Conservation (phyloP, 2,888 invertebrate genomes). For the Plebejus anna region DNA sequence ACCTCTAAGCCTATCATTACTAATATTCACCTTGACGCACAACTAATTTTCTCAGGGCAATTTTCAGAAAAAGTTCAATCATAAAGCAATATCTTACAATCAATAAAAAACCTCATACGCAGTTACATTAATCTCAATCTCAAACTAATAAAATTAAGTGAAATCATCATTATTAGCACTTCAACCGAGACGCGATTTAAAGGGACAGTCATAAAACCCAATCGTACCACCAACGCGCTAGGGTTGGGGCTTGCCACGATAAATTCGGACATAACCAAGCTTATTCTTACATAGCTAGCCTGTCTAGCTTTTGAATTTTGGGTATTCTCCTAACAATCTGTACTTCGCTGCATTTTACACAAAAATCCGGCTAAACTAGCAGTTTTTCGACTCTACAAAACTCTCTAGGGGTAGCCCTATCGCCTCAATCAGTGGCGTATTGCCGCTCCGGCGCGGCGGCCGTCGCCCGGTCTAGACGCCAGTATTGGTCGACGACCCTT, state of each 20-base stretch:
- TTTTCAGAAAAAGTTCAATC: conserved; percentile 7
- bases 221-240: conserved; percentile 30
- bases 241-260: not conserved
- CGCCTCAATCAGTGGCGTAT: conserved; percentile 7
- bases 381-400: not conserved
- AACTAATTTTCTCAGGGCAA: not conserved
- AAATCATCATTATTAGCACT: conserved; percentile 3
- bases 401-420: not conserved
- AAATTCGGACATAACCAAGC: not conserved
- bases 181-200: conserved; percentile 17
- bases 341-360: not conserved
- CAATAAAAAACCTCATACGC: not conserved
- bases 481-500: conserved; percentile 35
- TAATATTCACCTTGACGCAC: not conserved
- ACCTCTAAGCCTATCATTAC: no score
- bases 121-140: conserved; percentile 14
- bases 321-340: not conserved
- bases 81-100: not conserved
- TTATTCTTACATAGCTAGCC: not conserved
- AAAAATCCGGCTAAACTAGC: not conserved
- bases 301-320: not conserved
- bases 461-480: conserved; percentile 31
- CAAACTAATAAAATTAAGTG: conserved; percentile 15
- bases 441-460: not conserved
- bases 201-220: conserved; percentile 14